Evolutionary conservation across 2,113 vertebrate genomes (phyloP), one percentile per base, ranked within the genome.

Genomic region (Oryzias curvinotus): DNA sequence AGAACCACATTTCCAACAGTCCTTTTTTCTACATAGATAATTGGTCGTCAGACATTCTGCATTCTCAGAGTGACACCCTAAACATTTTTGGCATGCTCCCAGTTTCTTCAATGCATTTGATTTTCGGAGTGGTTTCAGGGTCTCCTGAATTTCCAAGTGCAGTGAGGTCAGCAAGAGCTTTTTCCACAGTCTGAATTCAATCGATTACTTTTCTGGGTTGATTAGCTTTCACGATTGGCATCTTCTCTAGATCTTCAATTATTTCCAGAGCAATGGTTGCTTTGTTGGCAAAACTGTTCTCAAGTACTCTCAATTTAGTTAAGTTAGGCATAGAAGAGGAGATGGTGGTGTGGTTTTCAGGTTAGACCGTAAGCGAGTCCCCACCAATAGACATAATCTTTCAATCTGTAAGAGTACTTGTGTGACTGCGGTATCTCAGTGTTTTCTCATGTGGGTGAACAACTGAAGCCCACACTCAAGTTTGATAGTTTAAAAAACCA

Each of bases 141-240:
- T 30, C 36, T 21, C 36, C 14, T 10, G 53, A 28, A 16, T 52
- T 30, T 17, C 14, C 15, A 8, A 52, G 4, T 7, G 26, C 51
- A 21, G 21, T 52, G 5, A 57, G 57, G 41, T 57, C 64, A 17
- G 16, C 25, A 1, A 57, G 52, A 14, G 58, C 52, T 26, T 62
- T 68, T 4, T 62, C 42, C 1, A 74, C 28, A 14, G 26, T 36
- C 26, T 67, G 50, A 5, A 68, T 73, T 1, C 75, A 4, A 1
- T 63, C 41, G 46, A n/a, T 18, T 4, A 46, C 16, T 10, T 92
- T 93, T 92, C 91, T 87, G 91, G 86, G 87, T 8, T 63, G 14
- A 15, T 46, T 52, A 14, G 6, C 21, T 6, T 26, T 43, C 15
- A 45, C 5, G 4, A 1, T 4, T 21, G 41, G 8, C 18, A 45